Base-by-base conservation (phyloP, 2,888 invertebrate genomes). In the Leucania comma region DNA sequence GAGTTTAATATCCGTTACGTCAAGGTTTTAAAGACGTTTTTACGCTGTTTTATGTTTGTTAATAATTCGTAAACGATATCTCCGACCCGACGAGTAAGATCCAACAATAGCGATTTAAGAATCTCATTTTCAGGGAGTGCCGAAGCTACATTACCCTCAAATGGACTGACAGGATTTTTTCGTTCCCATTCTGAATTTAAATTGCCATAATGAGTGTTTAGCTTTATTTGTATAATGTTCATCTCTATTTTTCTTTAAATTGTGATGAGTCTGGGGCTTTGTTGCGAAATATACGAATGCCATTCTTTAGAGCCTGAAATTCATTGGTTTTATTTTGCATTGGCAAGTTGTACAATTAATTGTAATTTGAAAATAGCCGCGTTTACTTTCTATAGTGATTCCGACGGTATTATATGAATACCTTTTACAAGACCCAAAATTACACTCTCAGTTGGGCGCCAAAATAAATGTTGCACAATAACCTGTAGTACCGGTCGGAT, bases 21-120 rank as follows among this genome's bases (percentile, higher is more conserved):
- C 42, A 59, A 78, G 67, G 70, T 42, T 65, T 69, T 75, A 53
- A 62, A 63, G 50, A 70, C 53, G 60, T 63, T 78, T 83, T 81
- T 72, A 71, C 67, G 69, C 72, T 75, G 68, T 81, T 88, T 85
- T 85, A 84, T 81, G 73, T 83, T 75, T 74, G 68, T 79, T 85
- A 81, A 84, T 87, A 86, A 84, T 78, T 83, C 72, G 66, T 68
- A 61, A 81, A 80, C 76, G 80, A 83, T 74, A 65, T 74, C 66
- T 73, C 53, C 58, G 75, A 75, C 65, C 67, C 50, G 56, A 57
- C 68, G 71, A 78, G 72, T 75, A 77, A 75, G 74, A 83, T 72
- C 66, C 82, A 66, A 80, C 77, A 67, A 75, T 80, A 78, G 73
- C 70, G 57, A 83, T 85, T 87, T 84, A 71, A 72, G 83, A 79